These are phyloP conservation scores for Epinephelus fuscoguttatus DNA, from an alignment of 2,113 vertebrate species.

Conservation along the genomic window DNA sequence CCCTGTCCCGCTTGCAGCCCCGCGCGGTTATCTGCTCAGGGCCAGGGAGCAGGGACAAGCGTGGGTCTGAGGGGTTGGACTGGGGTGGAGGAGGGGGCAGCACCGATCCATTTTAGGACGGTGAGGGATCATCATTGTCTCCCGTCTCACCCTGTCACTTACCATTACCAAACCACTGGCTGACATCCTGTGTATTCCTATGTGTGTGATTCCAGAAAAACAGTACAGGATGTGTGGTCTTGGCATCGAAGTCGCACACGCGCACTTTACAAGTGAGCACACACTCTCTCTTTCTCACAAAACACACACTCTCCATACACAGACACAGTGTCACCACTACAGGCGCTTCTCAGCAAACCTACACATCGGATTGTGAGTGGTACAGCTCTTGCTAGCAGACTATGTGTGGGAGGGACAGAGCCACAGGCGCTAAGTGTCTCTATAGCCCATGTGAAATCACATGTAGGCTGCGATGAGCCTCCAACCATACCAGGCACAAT, in stretches of 20 bases:
- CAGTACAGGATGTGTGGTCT: conserved; percentile 77
- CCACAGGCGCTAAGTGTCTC: conserved; percentile 80
- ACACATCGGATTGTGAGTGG: conserved; percentile 75
- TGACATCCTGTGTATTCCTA: conserved; percentile 64
- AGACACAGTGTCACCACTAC: conserved; percentile 68
- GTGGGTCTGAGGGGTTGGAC: conserved; percentile 68
- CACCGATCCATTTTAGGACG: conserved; percentile 75
- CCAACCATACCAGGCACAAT: conserved; percentile 78
- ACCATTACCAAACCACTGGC: conserved; percentile 60
- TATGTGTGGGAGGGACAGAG: conserved; percentile 80
- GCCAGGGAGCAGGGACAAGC: conserved; percentile 73
- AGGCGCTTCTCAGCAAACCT: conserved; percentile 78
- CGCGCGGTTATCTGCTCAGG: conserved; percentile 80
- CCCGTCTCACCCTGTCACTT: conserved; percentile 79
- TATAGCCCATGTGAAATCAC: conserved; percentile 83
- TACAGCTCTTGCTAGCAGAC: conserved; percentile 69
- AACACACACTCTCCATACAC: conserved; percentile 30
- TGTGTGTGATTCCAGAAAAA: conserved; percentile 41
- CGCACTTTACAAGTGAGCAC: conserved; percentile 56
- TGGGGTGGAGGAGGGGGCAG: conserved; percentile 43
- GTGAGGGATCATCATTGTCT: conserved; percentile 80
- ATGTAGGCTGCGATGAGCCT: conserved; percentile 83
- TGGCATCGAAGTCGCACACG: conserved; percentile 65
- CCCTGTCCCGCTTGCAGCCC: conserved; percentile 47
- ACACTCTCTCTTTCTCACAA: conserved; percentile 25